Evolutionary conservation across 2,797 vertebrate species (phyloP).

Genomic region (Acanthiza pusilla): DNA sequence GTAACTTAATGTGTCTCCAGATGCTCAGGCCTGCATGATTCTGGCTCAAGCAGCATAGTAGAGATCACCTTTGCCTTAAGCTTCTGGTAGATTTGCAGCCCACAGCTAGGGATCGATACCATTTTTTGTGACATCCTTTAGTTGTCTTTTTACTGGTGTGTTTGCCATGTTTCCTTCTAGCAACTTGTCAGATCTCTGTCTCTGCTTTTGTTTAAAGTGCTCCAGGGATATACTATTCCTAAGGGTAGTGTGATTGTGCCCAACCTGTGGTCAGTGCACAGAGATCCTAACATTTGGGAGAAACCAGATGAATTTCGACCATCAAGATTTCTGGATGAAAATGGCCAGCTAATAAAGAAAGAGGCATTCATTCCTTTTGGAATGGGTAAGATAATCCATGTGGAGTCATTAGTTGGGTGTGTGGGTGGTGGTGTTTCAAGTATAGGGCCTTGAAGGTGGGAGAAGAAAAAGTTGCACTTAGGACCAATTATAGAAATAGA

Average conservation of each 20-base stretch:
- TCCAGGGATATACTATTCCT: slow-evolving; percentile 90
- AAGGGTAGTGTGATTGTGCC: slow-evolving; percentile 88
- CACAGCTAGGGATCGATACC: fast-evolving
- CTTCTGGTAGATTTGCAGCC: neutral
- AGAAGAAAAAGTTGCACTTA: neutral
- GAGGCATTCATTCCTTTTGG: slow-evolving; percentile 95
- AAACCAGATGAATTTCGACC: slow-evolving; percentile 87
- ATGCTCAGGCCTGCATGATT: neutral
- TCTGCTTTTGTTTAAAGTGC: slow-evolving; percentile 74
- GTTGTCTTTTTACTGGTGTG: neutral
- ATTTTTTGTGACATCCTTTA: neutral
- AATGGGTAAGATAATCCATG: slow-evolving; percentile 79
- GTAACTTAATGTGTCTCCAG: neutral
- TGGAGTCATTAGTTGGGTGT: neutral
- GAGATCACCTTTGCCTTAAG: neutral
- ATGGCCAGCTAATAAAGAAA: slow-evolving; percentile 85
- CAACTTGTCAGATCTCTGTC: neutral
- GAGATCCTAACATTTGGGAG: slow-evolving; percentile 91
- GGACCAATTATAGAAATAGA: neutral
- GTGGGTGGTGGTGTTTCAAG: neutral
- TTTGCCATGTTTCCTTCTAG: neutral
- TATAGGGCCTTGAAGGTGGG: fast-evolving
- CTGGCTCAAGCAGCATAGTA: neutral
- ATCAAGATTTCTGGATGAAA: slow-evolving; percentile 85
- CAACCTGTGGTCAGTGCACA: slow-evolving; percentile 92